Percentiles rank a stretch among this genome's conserved stretches.
Evolutionary conservation across 2,888 invertebrate species (phyloP).

Genomic region (Pinctada fucata): DNA sequence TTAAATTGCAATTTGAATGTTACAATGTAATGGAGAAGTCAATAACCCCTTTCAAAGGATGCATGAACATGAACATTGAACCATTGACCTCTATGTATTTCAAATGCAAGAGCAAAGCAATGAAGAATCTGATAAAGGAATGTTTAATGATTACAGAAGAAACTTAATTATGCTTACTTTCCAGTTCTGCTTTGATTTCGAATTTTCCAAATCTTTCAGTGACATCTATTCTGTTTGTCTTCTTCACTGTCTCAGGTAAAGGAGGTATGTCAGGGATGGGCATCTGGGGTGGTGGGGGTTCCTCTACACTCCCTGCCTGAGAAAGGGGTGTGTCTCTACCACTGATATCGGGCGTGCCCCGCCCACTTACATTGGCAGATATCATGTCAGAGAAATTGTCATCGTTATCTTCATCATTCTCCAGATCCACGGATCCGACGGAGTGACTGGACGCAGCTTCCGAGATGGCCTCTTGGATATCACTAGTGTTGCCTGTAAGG

Average conservation of each 20-base stretch:
- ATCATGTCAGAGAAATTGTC: constrained; percentile 95
- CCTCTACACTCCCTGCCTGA: constrained; percentile 79
- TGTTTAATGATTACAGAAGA: too few species aligned
- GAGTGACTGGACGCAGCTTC: constrained; percentile 97
- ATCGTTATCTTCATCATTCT: constrained; percentile 84
- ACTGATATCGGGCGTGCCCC: constrained; percentile 77
- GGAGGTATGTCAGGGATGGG: constrained; percentile 41
- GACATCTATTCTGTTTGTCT: constrained; percentile 94
- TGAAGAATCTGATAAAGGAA: too few species aligned
- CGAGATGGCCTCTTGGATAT: constrained; percentile 95
- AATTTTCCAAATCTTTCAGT: constrained; percentile 99
- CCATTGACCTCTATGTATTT: too few species aligned
- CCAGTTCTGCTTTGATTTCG: constrained; percentile 75
- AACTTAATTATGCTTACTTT: constrained; percentile 11
- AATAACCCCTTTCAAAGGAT: too few species aligned
- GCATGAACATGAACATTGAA: too few species aligned
- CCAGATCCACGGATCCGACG: constrained; percentile 88
- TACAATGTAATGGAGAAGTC: too few species aligned
- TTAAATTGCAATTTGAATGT: too few species aligned
- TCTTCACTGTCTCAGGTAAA: constrained; percentile 79
- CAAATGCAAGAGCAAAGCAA: too few species aligned
- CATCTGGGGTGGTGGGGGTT: constrained; percentile 51
- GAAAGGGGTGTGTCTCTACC: constrained; percentile 95
- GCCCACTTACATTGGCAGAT: constrained; percentile 95
- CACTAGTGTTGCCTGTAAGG: constrained; percentile 86